Percentiles rank a stretch among this genome's conserved stretches.
Conservation (phyloP, 2,888 invertebrate genomes). For the Pseudeuparius sepicola region DNA sequence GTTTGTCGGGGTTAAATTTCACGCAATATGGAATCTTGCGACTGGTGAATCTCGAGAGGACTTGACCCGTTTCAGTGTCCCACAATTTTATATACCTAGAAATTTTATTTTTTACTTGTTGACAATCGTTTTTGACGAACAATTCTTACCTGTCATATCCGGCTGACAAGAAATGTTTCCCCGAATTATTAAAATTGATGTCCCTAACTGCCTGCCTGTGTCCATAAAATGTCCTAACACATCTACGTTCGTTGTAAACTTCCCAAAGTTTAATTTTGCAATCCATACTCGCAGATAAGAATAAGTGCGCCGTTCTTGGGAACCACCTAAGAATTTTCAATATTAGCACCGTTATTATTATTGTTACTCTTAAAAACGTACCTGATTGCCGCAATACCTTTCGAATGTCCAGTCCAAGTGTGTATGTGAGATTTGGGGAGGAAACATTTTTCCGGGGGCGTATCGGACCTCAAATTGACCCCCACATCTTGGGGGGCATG, state of each 20-base stretch:
- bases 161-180: slow-evolving; percentile 88
- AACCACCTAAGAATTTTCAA: no score
- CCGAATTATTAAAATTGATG: slow-evolving; percentile 89
- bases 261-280: slow-evolving; percentile 97
- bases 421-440: slow-evolving; percentile 92
- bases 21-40: slow-evolving; percentile 97
- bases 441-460: slow-evolving; percentile 91
- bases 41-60: slow-evolving; percentile 80
- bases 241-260: slow-evolving; percentile 89
- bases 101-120: slow-evolving; percentile 23
- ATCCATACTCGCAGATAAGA: slow-evolving; percentile 96
- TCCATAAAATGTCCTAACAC: slow-evolving; percentile 89
- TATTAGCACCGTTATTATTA: no score
- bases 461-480: slow-evolving; percentile 74
- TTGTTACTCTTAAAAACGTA: no score
- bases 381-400: no score
- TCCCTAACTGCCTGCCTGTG: slow-evolving; percentile 96
- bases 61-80: slow-evolving; percentile 96
- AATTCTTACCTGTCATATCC: slow-evolving; percentile 50
- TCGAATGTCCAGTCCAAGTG: slow-evolving; percentile 95
- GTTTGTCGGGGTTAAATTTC: slow-evolving; percentile 95
- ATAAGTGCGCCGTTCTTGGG: slow-evolving; percentile 86
- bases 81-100: slow-evolving; percentile 84
- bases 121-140: neutral
- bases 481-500: slow-evolving; percentile 89